Evolutionary conservation across 2,888 invertebrate species (phyloP), one percentile per base, ranked within the genome.

Genomic region (Cheilosia pagana): DNA sequence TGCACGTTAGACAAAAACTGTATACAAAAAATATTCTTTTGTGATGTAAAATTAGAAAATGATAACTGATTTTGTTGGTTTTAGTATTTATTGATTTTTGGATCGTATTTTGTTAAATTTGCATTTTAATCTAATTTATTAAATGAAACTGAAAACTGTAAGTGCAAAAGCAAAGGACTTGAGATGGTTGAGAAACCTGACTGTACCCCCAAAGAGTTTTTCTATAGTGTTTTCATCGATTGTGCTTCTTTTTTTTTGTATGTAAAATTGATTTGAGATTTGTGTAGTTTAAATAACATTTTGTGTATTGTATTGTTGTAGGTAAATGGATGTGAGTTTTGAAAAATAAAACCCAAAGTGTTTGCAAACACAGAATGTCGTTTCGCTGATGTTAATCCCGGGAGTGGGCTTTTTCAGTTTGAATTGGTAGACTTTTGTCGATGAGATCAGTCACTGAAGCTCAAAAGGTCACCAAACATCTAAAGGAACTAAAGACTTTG

Each of bases 1-100:
- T 53, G 70, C 55, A 52, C 41, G 35, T 67, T 59, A 39, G 0
- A 6, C 19, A 43, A 65, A 14, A 50, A 8, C 14, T 23, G 23
- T 28, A 28, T 28, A 28, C 28, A 28, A 28, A 28, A 28, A 28
- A 8, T 8, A 28, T 48, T 63, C 28, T n/a, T n/a, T 81, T 78
- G 75, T 63, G 75, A 75, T 75, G 65, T 81, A 75, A 57, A 71
- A 41, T 57, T 71, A 63, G 65, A 70, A 19, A 48, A 19, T 45
- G 23, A 16, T 41, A 16, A 28, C 45, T 39, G 2, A 6, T 10
- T 7, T 65, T 19, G 45, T 60, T 59, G 23, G 2, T 25, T 72
- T 72, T 43, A 31, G 8, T 52, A 43, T 59, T 19, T 41, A 57
- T 19, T 59, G 16, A 28, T n/a, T 19, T 67, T 67, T n/a, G 1